Conservation (phyloP, 2,797 vertebrate genomes). For the Vipera ursinii region DNA sequence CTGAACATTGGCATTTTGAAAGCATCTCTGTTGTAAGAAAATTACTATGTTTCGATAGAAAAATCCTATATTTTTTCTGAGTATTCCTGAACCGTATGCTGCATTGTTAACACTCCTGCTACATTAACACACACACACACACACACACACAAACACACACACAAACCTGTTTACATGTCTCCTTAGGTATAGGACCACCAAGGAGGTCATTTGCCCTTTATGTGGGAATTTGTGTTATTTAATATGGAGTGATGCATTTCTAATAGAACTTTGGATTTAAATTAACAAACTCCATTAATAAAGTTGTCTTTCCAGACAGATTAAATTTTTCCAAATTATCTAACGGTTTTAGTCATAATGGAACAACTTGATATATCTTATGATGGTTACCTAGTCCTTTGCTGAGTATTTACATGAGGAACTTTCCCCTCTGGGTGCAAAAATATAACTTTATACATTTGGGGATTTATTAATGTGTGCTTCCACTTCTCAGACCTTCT, state of each 20-base stretch:
- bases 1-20: slow-evolving; percentile 34
- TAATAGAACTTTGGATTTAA: neutral
- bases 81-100: neutral
- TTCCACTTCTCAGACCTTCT: neutral
- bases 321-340: neutral
- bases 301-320: neutral
- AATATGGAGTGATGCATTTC: neutral
- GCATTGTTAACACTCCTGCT: neutral
- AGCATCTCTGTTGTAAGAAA: slow-evolving; percentile 47
- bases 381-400: neutral
- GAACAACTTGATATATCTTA: neutral
- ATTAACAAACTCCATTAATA: neutral
- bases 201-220: neutral
- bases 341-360: neutral
- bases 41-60: neutral
- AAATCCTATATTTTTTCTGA: slow-evolving; percentile 14
- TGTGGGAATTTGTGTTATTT: neutral
- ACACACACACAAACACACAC: neutral
- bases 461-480: neutral
- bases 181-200: neutral
- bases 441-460: neutral
- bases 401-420: neutral
- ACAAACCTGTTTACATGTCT: neutral
- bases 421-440: neutral
- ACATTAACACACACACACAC: neutral